phyloP scores from a whole-genome alignment of 2,113 vertebrate species.

The Callipepla californica region DNA sequence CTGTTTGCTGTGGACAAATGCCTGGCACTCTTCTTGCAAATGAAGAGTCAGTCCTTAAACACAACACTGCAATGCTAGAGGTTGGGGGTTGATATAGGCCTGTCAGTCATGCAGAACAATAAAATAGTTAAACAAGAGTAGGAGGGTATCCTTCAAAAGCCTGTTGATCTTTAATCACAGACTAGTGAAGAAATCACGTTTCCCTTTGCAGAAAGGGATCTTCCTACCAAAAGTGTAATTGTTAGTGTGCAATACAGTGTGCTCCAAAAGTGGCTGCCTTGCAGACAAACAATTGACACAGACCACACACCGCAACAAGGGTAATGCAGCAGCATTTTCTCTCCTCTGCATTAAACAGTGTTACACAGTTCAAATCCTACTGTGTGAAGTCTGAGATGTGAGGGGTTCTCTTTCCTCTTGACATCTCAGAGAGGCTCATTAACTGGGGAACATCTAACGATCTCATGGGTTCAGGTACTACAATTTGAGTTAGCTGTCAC shows the following conservation, averaged over 20 bases:
- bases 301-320: accelerated
- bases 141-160: neutral
- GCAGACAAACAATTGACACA: neutral
- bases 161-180: neutral
- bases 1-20: neutral
- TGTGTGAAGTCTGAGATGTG: neutral
- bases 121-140: neutral
- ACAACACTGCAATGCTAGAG: neutral
- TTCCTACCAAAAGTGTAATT: neutral
- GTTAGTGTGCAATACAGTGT: neutral
- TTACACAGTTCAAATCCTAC: neutral
- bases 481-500: neutral
- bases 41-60: neutral
- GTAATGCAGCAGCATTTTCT: neutral
- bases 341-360: neutral
- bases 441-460: neutral
- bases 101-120: neutral
- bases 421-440: neutral
- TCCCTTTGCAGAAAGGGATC: neutral
- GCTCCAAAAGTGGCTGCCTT: neutral
- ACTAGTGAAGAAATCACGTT: neutral
- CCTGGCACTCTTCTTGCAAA: neutral
- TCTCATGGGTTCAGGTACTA: neutral
- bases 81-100: neutral
- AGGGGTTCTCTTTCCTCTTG: neutral